Conservation (phyloP, 2,113 vertebrate genomes). For the Camelus bactrianus region DNA sequence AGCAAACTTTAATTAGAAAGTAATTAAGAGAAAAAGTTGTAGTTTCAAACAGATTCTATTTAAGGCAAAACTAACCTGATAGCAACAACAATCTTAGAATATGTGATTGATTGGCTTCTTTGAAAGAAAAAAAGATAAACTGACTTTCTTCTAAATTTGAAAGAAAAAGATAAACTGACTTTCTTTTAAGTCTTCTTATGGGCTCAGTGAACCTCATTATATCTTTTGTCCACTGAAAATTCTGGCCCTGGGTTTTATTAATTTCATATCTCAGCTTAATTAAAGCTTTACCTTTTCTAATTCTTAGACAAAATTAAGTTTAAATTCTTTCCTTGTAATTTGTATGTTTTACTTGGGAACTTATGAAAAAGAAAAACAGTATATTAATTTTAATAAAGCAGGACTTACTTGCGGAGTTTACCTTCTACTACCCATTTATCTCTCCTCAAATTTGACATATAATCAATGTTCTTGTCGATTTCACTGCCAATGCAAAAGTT, state of each 20-base stretch:
- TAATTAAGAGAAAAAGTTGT: conserved; percentile 45
- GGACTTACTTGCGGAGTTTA: conserved; percentile 97
- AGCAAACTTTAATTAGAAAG: conserved; percentile 71
- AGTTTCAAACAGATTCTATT: conserved; percentile 68
- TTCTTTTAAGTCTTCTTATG: conserved; percentile 28
- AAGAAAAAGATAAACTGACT: conserved; percentile 62
- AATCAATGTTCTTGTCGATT: conserved; percentile 98
- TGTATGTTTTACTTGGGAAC: neutral
- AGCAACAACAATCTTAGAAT: conserved; percentile 69
- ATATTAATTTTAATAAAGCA: conserved; percentile 72
- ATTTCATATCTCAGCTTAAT: conserved; percentile 67
- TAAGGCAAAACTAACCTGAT: conserved; percentile 44
- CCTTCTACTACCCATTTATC: conserved; percentile 98
- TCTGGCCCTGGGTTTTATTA: conserved; percentile 55
- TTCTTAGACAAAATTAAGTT: conserved; percentile 45
- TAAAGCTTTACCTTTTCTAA: conserved; percentile 60
- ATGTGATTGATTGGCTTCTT: conserved; percentile 38
- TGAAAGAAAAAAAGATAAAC: conserved; percentile 68
- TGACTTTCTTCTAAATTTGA: conserved; percentile 47
- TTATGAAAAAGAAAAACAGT: neutral
- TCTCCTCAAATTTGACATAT: conserved; percentile 97
- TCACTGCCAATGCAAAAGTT: conserved; percentile 92
- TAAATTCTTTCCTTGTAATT: conserved; percentile 64
- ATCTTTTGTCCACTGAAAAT: conserved; percentile 54
- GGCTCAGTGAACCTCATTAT: conserved; percentile 62